These are phyloP conservation scores for Delichon dasypus DNA, from an alignment of 2,797 vertebrate genomes.

Conservation along the genomic window DNA sequence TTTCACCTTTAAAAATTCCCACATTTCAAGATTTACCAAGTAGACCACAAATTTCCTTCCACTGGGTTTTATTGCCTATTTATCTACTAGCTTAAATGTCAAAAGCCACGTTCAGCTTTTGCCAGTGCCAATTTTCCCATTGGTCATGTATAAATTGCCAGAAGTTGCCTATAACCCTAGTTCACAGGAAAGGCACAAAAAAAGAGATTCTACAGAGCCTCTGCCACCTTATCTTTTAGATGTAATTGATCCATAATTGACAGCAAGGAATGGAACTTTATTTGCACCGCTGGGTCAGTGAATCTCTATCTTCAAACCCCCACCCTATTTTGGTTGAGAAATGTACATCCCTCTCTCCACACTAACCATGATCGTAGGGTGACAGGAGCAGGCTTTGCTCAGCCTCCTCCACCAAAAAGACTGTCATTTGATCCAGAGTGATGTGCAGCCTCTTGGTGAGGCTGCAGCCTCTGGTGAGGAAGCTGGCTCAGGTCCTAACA, in stretches of 20 bases:
- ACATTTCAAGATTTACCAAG: neutral
- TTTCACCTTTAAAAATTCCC: neutral
- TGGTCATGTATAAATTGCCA: neutral
- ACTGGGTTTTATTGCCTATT: neutral
- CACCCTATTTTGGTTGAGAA: neutral
- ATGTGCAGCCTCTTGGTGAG: neutral
- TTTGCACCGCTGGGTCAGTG: neutral
- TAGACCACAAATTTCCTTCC: neutral
- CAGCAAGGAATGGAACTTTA: neutral
- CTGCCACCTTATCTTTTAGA: neutral
- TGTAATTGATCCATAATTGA: neutral
- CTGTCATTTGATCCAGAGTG: neutral
- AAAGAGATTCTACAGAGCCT: neutral
- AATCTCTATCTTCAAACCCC: neutral
- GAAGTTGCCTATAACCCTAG: neutral
- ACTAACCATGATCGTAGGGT: too few relatives aligned
- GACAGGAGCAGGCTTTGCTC: neutral
- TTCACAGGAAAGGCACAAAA: neutral
- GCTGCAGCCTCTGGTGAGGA: neutral
- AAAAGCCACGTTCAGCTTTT: neutral
- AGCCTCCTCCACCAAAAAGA: neutral
- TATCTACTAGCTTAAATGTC: neutral
- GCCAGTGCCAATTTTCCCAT: neutral
- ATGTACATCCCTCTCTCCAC: neutral
- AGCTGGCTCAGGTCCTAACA: conserved; percentile 14